These are phyloP conservation scores for Mythimna ferrago DNA, from an alignment of 2,888 invertebrate species.

Conservation along the genomic window DNA sequence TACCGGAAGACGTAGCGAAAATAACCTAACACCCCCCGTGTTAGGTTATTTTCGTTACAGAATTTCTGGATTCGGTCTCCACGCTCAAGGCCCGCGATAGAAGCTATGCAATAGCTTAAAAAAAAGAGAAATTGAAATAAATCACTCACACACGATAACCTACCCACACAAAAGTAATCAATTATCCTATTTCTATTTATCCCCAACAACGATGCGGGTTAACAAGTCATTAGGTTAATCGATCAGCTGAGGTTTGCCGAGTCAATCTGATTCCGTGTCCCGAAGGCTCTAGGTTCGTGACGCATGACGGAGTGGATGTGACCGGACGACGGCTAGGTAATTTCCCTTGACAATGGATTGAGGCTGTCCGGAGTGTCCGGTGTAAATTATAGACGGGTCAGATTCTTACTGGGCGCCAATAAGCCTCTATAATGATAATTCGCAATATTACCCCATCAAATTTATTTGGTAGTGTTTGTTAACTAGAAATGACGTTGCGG, in stretches of 20 bases:
- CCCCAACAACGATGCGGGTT: slow-evolving; percentile 10
- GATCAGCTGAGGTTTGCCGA: slow-evolving; percentile 60
- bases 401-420: slow-evolving; percentile 67
- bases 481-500: slow-evolving; percentile 7
- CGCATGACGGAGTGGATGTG: slow-evolving; percentile 65
- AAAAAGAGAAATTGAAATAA: too few species aligned
- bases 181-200: slow-evolving; percentile 6
- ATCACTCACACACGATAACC: neutral
- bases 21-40: too few species aligned
- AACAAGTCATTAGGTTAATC: slow-evolving; percentile 56
- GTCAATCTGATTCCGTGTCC: slow-evolving; percentile 60
- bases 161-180: neutral
- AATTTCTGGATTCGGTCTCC: too few species aligned
- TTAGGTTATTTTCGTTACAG: too few species aligned
- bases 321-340: slow-evolving; percentile 69
- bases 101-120: too few species aligned
- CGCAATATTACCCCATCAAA: slow-evolving; percentile 27
- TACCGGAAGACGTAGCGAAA: too few species aligned
- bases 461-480: slow-evolving; percentile 12
- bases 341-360: slow-evolving; percentile 74
- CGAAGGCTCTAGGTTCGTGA: slow-evolving; percentile 47
- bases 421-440: slow-evolving; percentile 51
- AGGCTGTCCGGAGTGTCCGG: slow-evolving; percentile 49
- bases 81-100: too few species aligned
- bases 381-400: slow-evolving; percentile 59